Evolutionary conservation across 2,113 vertebrate genomes (phyloP), one percentile per base, ranked within the genome.

Genomic region (Rhabdornis inornatus): DNA sequence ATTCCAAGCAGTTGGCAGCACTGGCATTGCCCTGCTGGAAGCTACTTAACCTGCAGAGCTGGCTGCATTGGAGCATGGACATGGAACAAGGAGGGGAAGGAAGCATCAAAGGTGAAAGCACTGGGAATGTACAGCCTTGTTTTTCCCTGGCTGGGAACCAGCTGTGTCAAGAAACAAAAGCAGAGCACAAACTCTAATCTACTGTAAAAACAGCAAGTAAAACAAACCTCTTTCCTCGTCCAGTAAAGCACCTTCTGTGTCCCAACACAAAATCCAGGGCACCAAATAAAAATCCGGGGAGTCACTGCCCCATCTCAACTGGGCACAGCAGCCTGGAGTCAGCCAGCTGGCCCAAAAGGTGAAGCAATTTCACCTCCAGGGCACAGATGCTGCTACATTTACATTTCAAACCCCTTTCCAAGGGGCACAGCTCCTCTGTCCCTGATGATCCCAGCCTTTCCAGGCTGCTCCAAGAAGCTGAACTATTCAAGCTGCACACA

Each of bases 1-100:
- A 94, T 92, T 92, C 81, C 94, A 87, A 87, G 60, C 70, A 50
- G 66, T 28, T 50, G 69, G 87, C 63, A 95, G 83, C 37, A 25
- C 55, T 71, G 70, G 70, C 57, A 42, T 0, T 82, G 84, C 78
- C 28, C 89, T 86, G 93, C 63, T 85, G 81, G 84, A 69, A 94
- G 81, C 59, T 55, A 17, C 84, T 92, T 10, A 76, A 18, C 57
- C 93, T 90, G 87, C 75, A 85, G 55, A 83, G 55, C 63, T 79
- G 92, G 37, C 81, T 79, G 42, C 47, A 52, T 1, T 45, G 9
- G 31, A 70, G 50, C 70, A 65, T 0, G 15, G 68, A 47, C 5
- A 11, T 9, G 25, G 59, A 87, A 72, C 21, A 27, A 83, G 65
- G 61, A 93, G n/a, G 40, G 74, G 61, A 87, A 87, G 77, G 72